phyloP scores from a whole-genome alignment of 1,140 invertebrate species.

The Caenorhabditis remanei region DNA sequence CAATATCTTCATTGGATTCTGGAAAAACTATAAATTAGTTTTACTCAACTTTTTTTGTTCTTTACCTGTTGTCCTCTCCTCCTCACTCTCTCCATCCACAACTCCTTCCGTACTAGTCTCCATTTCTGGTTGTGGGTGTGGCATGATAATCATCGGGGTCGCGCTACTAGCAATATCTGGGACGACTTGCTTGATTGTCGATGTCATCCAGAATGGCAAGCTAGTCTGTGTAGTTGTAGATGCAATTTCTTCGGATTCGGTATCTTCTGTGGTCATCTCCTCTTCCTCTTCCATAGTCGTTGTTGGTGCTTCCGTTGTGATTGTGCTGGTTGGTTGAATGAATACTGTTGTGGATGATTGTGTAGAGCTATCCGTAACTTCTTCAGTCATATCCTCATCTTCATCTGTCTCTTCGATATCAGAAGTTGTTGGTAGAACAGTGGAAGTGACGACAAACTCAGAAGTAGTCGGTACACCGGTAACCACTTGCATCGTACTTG shows the following conservation, averaged over 20 bases:
- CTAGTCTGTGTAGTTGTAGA: slow-evolving; percentile 52
- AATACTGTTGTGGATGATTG: slow-evolving; percentile 40
- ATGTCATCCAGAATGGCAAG: slow-evolving; percentile 61
- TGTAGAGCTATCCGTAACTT: slow-evolving; percentile 41
- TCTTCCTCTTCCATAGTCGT: slow-evolving; percentile 39
- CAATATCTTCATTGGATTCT: slow-evolving; percentile 27
- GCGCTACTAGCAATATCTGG: slow-evolving; percentile 3
- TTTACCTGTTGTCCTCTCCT: slow-evolving; percentile 23
- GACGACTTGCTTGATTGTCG: neutral
- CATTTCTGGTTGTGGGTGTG: slow-evolving; percentile 48
- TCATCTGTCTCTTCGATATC: slow-evolving; percentile 64
- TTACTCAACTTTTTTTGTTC: too few species aligned
- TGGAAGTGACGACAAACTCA: neutral
- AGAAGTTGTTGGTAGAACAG: slow-evolving; percentile 31
- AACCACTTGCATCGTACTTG: slow-evolving; percentile 43
- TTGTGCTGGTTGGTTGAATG: slow-evolving; percentile 54
- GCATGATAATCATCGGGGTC: slow-evolving; percentile 30
- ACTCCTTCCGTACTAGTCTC: slow-evolving; percentile 30
- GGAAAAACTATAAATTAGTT: neutral
- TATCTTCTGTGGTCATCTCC: slow-evolving; percentile 24
- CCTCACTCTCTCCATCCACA: slow-evolving; percentile 48
- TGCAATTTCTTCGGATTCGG: slow-evolving; percentile 12
- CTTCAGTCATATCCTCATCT: slow-evolving; percentile 60
- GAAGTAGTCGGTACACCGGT: neutral
- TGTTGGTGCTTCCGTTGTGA: slow-evolving; percentile 38